Evolutionary conservation across 2,888 invertebrate genomes (phyloP).

Genomic region (Creontiades dilutus): DNA sequence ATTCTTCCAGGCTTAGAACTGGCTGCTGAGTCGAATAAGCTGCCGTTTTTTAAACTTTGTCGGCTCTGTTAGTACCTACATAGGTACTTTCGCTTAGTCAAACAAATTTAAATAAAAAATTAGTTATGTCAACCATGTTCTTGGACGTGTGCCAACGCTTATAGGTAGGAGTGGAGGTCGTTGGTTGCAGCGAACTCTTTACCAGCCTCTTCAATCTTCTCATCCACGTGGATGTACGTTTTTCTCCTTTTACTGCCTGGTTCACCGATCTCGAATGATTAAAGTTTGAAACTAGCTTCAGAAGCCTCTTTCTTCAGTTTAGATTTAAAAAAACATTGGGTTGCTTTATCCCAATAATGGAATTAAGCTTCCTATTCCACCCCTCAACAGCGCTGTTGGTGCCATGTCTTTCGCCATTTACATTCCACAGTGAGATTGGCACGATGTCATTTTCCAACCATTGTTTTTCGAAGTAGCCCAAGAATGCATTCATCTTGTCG

Average conservation of each 20-base stretch:
- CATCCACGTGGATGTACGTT: no score
- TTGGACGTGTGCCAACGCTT: slow-evolving; percentile 50
- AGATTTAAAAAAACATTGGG: not conserved
- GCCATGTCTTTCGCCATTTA: slow-evolving; percentile 5
- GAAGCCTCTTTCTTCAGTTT: slow-evolving; percentile 5
- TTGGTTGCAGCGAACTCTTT: slow-evolving; percentile 26
- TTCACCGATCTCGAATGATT: slow-evolving; percentile 37
- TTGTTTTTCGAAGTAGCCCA: slow-evolving; percentile 50
- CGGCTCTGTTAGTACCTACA: no score
- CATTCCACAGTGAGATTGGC: slow-evolving; percentile 51
- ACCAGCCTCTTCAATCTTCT: slow-evolving; percentile 24
- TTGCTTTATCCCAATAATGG: not conserved
- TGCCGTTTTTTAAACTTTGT: no score
- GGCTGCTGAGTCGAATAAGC: no score
- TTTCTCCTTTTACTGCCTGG: not conserved
- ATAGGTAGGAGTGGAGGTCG: slow-evolving; percentile 29
- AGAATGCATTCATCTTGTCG: not conserved
- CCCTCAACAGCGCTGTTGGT: slow-evolving; percentile 55
- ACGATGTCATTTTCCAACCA: slow-evolving; percentile 11
- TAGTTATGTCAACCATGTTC: not conserved
- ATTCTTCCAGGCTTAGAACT: no score
- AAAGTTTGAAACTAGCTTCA: slow-evolving; percentile 24
- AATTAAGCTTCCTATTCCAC: slow-evolving; percentile 50
- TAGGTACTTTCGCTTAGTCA: no score
- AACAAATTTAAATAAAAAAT: no score